Conservation (phyloP, 92 coral and sea anemone species). For the Parazoanthus swiftii region DNA sequence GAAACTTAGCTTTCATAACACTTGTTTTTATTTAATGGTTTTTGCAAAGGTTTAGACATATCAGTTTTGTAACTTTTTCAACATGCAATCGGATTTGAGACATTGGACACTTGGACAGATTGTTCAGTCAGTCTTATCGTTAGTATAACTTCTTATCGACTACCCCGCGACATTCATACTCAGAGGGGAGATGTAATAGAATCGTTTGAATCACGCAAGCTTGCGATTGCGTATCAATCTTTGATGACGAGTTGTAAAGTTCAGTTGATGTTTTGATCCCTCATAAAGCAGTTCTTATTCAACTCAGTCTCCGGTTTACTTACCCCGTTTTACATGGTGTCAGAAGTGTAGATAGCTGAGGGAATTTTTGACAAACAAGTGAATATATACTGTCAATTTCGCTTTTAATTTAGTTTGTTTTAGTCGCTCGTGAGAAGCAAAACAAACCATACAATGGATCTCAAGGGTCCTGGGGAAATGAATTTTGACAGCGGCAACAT, state of each 20-base stretch:
- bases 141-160: slow-evolving; percentile 9
- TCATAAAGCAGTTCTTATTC: background rate
- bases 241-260: background rate
- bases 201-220: slow-evolving; percentile 19
- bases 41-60: slow-evolving; percentile 15
- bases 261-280: background rate
- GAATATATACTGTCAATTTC: slow-evolving; percentile 40
- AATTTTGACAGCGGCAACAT: slow-evolving; percentile 37
- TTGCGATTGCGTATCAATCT: slow-evolving; percentile 7
- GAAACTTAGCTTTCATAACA: slow-evolving; percentile 7
- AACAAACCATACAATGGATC: background rate
- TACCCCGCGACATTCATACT: slow-evolving; percentile 11
- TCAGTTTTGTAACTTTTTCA: slow-evolving; percentile 10
- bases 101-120: slow-evolving; percentile 16
- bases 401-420: background rate
- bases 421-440: background rate
- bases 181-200: slow-evolving; percentile 7
- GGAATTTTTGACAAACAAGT: background rate
- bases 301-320: background rate
- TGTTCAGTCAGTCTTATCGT: slow-evolving; percentile 1
- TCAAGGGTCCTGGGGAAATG: slow-evolving; percentile 38
- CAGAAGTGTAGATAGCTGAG: slow-evolving; percentile 17
- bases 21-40: background rate
- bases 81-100: slow-evolving; percentile 11
- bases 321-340: slow-evolving; percentile 21